Percentiles rank a stretch among this genome's conserved stretches.
These are phyloP conservation scores for Aegypius monachus DNA, from an alignment of 2,113 vertebrate species.

Conservation along the genomic window DNA sequence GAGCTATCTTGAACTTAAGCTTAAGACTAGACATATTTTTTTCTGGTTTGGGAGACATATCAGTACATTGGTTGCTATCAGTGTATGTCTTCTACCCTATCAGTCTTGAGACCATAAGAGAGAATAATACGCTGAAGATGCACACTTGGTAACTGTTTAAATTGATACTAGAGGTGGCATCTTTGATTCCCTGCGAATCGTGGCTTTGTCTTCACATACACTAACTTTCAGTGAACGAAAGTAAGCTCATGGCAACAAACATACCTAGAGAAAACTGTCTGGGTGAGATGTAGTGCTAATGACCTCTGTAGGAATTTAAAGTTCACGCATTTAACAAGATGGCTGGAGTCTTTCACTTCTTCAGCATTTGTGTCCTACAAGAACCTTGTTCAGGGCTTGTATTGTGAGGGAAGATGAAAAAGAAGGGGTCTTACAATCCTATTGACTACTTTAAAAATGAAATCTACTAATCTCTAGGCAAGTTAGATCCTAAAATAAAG, in stretches of 20 bases:
- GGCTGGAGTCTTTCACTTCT: background rate
- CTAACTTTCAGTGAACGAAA: background rate
- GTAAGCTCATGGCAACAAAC: background rate
- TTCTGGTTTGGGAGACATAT: background rate
- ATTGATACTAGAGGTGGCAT: background rate
- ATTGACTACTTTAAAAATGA: background rate
- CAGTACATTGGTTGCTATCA: background rate
- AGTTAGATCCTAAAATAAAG: background rate
- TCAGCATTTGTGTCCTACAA: background rate
- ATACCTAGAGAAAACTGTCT: background rate
- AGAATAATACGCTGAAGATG: background rate
- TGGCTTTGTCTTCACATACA: background rate
- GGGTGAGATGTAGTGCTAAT: background rate
- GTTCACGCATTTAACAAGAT: background rate
- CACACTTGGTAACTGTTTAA: background rate
- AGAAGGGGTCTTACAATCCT: background rate
- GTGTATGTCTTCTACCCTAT: background rate
- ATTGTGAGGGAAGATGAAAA: background rate
- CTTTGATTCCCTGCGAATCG: background rate
- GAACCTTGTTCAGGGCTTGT: background rate
- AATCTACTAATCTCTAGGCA: background rate
- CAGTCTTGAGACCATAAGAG: background rate
- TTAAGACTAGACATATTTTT: background rate
- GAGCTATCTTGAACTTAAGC: background rate
- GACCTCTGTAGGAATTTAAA: background rate